Percentiles rank a stretch among this genome's conserved stretches.
These are phyloP conservation scores for Lycocerus yunnanus DNA, from an alignment of 2,888 invertebrate species.

Conservation along the genomic window DNA sequence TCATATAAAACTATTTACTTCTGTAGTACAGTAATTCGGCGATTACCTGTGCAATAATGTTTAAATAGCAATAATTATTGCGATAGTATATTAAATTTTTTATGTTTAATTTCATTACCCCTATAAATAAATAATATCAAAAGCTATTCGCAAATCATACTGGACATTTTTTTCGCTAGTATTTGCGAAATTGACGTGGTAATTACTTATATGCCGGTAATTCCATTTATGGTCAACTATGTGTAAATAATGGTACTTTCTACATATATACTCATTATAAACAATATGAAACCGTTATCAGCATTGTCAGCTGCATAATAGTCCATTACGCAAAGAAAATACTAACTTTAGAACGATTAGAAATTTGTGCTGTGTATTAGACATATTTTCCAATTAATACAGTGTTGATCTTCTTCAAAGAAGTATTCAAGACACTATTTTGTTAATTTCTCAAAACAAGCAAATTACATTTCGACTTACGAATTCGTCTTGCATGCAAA, in stretches of 20 bases:
- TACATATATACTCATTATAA: neutral
- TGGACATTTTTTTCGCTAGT: neutral
- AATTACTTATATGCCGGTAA: neutral
- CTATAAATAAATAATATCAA: neutral
- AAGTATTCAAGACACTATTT: neutral
- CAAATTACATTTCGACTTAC: neutral
- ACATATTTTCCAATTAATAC: neutral
- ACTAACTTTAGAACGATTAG: no score
- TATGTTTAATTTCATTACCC: neutral
- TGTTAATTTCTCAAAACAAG: neutral
- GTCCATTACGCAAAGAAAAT: neutral
- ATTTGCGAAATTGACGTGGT: neutral
- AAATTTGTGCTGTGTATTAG: no score
- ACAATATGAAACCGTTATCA: neutral
- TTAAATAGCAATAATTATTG: neutral
- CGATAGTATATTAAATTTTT: neutral
- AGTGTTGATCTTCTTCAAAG: neutral
- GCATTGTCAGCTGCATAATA: neutral
- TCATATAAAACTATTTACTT: neutral
- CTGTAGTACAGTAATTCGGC: neutral
- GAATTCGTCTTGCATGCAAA: constrained; percentile 17
- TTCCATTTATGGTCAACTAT: neutral
- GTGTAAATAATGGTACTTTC: neutral
- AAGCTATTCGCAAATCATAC: neutral
- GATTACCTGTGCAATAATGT: neutral